phyloP scores from a whole-genome alignment of 2,888 invertebrate genomes.

The Lasioglossum vierecki region DNA sequence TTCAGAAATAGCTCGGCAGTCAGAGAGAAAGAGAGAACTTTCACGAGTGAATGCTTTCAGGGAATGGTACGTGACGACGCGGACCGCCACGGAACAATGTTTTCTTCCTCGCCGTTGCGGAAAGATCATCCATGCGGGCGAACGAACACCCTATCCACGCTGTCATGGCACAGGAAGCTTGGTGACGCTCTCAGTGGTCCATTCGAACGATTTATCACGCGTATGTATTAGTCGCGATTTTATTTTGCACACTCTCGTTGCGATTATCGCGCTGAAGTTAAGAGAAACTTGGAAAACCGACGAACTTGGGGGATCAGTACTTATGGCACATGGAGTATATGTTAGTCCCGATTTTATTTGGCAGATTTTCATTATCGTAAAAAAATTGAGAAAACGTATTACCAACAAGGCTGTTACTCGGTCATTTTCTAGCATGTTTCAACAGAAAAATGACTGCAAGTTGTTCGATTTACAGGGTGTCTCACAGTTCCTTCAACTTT shows the following conservation, averaged over 20 bases:
- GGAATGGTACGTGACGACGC: constrained; percentile 44
- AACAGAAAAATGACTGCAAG: no score
- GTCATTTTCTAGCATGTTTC: no score
- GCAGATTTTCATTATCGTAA: no score
- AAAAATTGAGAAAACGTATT: no score
- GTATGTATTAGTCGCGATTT: not conserved
- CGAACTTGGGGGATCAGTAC: no score
- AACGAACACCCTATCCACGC: not conserved
- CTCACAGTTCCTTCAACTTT: no score
- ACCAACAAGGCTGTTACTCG: no score
- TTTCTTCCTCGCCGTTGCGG: constrained; percentile 7
- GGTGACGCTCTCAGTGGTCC: not conserved
- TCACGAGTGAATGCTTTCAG: constrained; percentile 55
- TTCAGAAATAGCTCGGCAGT: constrained; percentile 38
- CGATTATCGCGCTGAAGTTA: not conserved
- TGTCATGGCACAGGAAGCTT: not conserved
- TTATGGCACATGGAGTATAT: no score
- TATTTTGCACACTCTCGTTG: not conserved
- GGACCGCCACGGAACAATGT: constrained; percentile 22
- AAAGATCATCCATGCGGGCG: constrained; percentile 19
- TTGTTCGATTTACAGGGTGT: no score
- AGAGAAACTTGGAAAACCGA: no score
- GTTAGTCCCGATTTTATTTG: no score
- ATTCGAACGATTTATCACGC: constrained; percentile 7
- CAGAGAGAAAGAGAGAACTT: constrained; percentile 26